These are phyloP conservation scores for Criorhina ranunculi DNA, from an alignment of 2,888 invertebrate genomes.

Conservation along the genomic window DNA sequence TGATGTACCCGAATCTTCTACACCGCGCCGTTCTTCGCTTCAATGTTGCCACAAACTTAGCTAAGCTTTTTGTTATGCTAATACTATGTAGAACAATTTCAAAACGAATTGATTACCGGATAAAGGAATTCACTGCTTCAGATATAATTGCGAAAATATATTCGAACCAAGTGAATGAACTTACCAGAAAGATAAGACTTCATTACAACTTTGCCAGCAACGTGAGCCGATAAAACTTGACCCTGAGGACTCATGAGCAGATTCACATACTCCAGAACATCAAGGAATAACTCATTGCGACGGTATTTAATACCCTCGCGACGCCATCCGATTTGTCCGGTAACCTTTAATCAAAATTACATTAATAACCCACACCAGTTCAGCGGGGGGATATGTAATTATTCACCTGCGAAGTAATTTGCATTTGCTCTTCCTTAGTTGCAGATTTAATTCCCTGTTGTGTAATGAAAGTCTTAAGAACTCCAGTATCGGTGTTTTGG, in stretches of 20 bases:
- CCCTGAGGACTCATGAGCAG: slow-evolving; percentile 99
- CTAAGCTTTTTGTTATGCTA: no score
- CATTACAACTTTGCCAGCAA: slow-evolving; percentile 99
- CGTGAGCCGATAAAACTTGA: slow-evolving; percentile 99
- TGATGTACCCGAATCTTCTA: no score
- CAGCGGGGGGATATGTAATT: no score
- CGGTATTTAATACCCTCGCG: slow-evolving; percentile 99
- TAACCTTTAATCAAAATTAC: slow-evolving; percentile 85
- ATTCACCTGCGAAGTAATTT: slow-evolving; percentile 98
- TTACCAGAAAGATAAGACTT: slow-evolving; percentile 96
- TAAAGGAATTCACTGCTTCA: no score
- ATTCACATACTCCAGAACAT: slow-evolving; percentile 99
- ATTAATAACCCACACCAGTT: background rate
- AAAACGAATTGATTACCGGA: no score
- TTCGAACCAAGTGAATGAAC: slow-evolving; percentile 31
- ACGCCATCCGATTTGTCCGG: slow-evolving; percentile 99
- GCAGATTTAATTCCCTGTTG: slow-evolving; percentile 99
- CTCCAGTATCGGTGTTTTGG: slow-evolving; percentile 99
- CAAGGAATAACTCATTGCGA: slow-evolving; percentile 98
- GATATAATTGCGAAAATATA: background rate
- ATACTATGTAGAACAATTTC: no score
- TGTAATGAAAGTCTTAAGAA: slow-evolving; percentile 99
- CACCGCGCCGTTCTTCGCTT: no score
- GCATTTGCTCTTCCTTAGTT: slow-evolving; percentile 99
- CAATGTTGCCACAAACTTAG: no score